Percentiles rank a stretch among this genome's conserved stretches.
Evolutionary conservation across 2,888 invertebrate genomes (phyloP).

Genomic region (Megaustenia siamemsis): DNA sequence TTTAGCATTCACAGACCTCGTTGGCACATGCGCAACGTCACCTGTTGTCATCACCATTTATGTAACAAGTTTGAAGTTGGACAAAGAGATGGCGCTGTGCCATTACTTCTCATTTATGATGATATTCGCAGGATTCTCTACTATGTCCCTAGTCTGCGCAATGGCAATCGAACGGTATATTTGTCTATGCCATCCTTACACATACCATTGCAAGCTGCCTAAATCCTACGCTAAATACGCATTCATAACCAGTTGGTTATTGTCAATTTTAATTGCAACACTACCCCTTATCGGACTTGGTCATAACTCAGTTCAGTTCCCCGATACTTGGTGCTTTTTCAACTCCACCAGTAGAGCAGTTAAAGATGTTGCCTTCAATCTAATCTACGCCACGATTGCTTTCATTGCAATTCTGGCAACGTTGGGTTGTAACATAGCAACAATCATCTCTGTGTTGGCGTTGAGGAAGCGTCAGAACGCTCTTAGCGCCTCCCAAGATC

Average conservation of each 20-base stretch:
- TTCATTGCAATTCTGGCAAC: slow-evolving; percentile 69
- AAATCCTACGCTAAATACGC: slow-evolving; percentile 73
- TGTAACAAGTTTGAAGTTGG: slow-evolving; percentile 72
- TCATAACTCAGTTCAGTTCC: slow-evolving; percentile 74
- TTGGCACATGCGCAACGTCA: slow-evolving; percentile 78
- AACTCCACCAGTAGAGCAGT: slow-evolving; percentile 73
- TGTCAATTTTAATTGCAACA: slow-evolving; percentile 71
- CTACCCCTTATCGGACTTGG: slow-evolving; percentile 78
- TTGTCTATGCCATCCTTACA: slow-evolving; percentile 76
- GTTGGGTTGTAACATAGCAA: slow-evolving; percentile 71
- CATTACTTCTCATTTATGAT: slow-evolving; percentile 79
- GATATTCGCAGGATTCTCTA: slow-evolving; percentile 77
- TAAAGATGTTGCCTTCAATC: slow-evolving; percentile 70
- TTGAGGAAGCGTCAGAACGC: slow-evolving; percentile 67
- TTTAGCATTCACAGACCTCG: slow-evolving; percentile 77
- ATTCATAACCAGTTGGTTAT: slow-evolving; percentile 71
- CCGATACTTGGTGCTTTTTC: slow-evolving; percentile 80
- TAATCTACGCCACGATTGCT: slow-evolving; percentile 73
- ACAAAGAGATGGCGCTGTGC: slow-evolving; percentile 65
- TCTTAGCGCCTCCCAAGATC: slow-evolving; percentile 62
- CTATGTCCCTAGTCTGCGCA: slow-evolving; percentile 78
- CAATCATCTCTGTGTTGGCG: slow-evolving; percentile 71
- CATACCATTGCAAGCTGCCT: slow-evolving; percentile 74
- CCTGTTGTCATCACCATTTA: slow-evolving; percentile 75
- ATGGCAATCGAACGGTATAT: slow-evolving; percentile 79